Evolutionary conservation across 2,888 invertebrate species (phyloP).

Genomic region (Lasioglossum calceatum): DNA sequence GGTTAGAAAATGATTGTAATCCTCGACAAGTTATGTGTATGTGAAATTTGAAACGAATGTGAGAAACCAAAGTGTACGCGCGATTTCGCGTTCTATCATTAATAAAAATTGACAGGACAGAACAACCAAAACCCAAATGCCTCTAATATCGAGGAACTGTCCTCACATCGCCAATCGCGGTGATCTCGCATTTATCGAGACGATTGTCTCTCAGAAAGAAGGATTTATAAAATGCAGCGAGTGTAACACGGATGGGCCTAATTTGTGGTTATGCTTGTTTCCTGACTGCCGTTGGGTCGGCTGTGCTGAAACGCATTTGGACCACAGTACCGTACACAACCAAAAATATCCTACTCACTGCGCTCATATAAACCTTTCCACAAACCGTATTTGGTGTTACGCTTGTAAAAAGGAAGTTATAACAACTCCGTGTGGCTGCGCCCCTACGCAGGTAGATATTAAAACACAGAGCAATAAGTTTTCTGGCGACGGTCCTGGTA

Average conservation of each 20-base stretch:
- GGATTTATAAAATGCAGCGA: conserved; percentile 87
- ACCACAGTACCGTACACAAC: conserved; percentile 94
- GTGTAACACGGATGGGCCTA: conserved; percentile 90
- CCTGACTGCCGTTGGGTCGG: conserved; percentile 92
- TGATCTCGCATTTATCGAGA: conserved; percentile 78
- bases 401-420: conserved; percentile 92
- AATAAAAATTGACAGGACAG: conserved; percentile 34
- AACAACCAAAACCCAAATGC: conserved; percentile 74
- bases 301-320: conserved; percentile 92
- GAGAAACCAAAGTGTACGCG: conserved; percentile 34
- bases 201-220: conserved; percentile 76
- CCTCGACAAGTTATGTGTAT: conserved; percentile 42
- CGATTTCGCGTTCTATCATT: conserved; percentile 34
- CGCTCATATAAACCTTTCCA: conserved; percentile 94
- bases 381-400: conserved; percentile 95
- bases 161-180: conserved; percentile 79
- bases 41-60: conserved; percentile 45
- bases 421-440: conserved; percentile 64
- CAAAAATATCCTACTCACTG: conserved; percentile 90
- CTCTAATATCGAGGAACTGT: conserved; percentile 80
- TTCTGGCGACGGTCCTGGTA: conserved; percentile 75
- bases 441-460: conserved; percentile 76
- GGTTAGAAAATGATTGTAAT: conserved; percentile 68
- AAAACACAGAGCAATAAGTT: conserved; percentile 72
- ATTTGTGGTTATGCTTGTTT: conserved; percentile 94